Conservation (phyloP, 1,140 invertebrate species). For the Drosophila simulans region DNA sequence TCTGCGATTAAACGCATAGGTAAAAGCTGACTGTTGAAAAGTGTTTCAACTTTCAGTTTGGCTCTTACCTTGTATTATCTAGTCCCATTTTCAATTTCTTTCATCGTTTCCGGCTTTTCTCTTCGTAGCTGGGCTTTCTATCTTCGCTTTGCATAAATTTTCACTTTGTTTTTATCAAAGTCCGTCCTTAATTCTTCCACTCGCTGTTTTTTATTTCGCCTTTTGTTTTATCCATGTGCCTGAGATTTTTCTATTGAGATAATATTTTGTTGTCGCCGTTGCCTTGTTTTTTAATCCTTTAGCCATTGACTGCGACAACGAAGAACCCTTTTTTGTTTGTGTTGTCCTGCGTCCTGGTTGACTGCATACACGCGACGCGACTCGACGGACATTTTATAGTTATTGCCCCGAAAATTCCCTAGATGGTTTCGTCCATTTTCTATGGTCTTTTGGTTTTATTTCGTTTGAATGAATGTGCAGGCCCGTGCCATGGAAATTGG, state of each 20-base stretch:
- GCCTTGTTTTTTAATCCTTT: constrained; percentile 77
- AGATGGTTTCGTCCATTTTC: constrained; percentile 73
- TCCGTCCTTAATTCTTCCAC: constrained; percentile 43
- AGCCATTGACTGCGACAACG: constrained; percentile 63
- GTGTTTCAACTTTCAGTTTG: constrained; percentile 5
- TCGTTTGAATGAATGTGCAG: constrained; percentile 56
- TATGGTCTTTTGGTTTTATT: constrained; percentile 73
- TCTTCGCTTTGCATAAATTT: constrained; percentile 80
- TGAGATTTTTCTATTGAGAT: constrained; percentile 80
- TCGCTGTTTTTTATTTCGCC: constrained; percentile 33
- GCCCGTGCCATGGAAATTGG: constrained; percentile 63
- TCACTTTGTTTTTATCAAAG: constrained; percentile 78
- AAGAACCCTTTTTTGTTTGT: constrained; percentile 45
- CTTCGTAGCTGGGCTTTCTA: constrained; percentile 37
- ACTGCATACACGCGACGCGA: constrained; percentile 69
- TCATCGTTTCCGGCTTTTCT: constrained; percentile 17
- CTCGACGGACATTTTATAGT: constrained; percentile 75
- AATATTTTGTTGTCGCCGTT: constrained; percentile 66
- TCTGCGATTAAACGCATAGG: not conserved
- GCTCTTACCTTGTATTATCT: constrained; percentile 13
- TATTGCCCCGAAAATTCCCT: constrained; percentile 76
- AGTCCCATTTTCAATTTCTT: constrained; percentile 19
- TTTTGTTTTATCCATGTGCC: constrained; percentile 61
- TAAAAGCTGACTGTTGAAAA: constrained; percentile 2
- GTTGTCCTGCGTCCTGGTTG: constrained; percentile 49